A percentile compares a stretch with the other conserved stretches of the same genome.
phyloP scores from a whole-genome alignment of 2,113 vertebrate genomes.

The Athene noctua region DNA sequence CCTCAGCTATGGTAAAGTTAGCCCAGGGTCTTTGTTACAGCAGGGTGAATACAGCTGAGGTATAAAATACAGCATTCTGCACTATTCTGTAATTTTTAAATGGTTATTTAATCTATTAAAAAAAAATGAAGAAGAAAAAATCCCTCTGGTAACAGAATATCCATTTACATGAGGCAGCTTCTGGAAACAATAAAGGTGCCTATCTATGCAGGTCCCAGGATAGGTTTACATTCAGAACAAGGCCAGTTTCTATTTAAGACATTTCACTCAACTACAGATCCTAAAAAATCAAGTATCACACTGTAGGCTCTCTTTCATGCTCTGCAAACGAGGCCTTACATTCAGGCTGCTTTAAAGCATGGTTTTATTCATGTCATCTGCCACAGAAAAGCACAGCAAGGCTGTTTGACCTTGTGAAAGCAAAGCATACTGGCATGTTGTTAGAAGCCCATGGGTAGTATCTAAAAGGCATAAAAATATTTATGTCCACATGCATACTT shows the following conservation, averaged over 20 bases:
- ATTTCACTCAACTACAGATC: conserved; percentile 3
- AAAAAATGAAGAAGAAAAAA: not conserved
- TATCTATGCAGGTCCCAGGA: not conserved
- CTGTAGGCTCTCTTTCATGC: not conserved
- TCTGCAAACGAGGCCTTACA: not conserved
- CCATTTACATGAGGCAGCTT: conserved; percentile 6
- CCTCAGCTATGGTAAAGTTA: not conserved
- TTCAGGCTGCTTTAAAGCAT: not conserved
- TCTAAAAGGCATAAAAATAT: not conserved
- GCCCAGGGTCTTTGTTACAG: not conserved
- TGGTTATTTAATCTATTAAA: not conserved
- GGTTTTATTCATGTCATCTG: not conserved
- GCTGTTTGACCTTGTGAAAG: not conserved
- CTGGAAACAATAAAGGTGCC: conserved; percentile 58
- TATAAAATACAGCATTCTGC: conserved; percentile 14
- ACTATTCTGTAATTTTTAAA: conserved; percentile 3
- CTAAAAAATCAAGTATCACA: not conserved
- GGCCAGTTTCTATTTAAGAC: not conserved
- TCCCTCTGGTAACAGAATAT: conserved; percentile 21
- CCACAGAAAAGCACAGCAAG: not conserved
- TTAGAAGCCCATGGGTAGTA: not conserved
- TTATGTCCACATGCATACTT: not conserved
- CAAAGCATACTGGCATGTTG: not conserved
- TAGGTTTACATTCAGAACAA: conserved; percentile 19
- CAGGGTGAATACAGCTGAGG: not conserved